Base-by-base conservation (phyloP, 1,140 invertebrate species). In the Notospermus geniculatus region DNA sequence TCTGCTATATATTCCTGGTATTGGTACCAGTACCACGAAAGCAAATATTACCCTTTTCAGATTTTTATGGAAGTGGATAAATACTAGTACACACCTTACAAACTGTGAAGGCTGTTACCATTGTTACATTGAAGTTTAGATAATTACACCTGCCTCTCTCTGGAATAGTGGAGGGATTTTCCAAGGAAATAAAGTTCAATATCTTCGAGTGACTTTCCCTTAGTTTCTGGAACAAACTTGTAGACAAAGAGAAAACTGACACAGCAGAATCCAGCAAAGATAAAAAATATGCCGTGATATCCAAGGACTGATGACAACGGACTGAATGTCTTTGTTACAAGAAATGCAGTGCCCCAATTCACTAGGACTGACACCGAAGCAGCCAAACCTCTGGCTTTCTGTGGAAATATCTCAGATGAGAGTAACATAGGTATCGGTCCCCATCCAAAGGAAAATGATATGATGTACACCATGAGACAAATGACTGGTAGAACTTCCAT, bases 391-490 rank as follows among this genome's bases (percentile, higher is more conserved):
- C 91, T 85, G 69, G 91, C 91, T 77, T 91, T 89, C 45, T 92
- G 81, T 19, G 91, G 90, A 77, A 94, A 93, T 22, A 94, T 83
- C 82, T 94, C 92, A 30, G 93, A 93, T 87, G 95, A 90, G 88
- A 96, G 92, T 5, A 96, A 82, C 92, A 93, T 95, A 1, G 93
- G 93, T 64, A 97, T 90, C 0, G 93, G 93, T 0, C 93, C 94
- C 57, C 88, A 91, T 68, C 94, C 94, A 23, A 96, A 77, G 0
- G 91, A 93, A 80, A 97, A 97, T 25, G 91, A 90, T 30, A 93
- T 81, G 0, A 95, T 90, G 77, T 91, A 97, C 13, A 93, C 74
- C 17, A 95, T 88, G 57, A 95, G 87, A 72, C 89, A 89, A 2
- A 83, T 81, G 1, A 97, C 77, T 1, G 93, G 92, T 36, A 96